Conservation (phyloP, 2,888 invertebrate species). For the Heliconius charithonia region DNA sequence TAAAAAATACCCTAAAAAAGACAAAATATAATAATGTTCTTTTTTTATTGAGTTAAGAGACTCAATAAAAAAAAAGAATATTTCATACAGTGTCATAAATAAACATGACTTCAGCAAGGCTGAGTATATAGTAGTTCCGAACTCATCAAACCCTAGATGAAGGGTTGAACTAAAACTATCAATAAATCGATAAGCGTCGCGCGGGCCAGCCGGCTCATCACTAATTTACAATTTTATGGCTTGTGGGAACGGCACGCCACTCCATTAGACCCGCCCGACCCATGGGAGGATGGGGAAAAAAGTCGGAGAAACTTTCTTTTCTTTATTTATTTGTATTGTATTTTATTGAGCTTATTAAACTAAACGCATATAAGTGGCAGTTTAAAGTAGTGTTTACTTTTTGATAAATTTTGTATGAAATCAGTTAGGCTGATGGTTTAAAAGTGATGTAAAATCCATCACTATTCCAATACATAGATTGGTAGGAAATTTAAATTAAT, state of each 20-base stretch:
- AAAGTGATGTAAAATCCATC: no score
- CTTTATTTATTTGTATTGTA: slow-evolving; percentile 30
- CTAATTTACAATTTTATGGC: slow-evolving; percentile 84
- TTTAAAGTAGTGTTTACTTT: neutral
- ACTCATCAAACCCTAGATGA: slow-evolving; percentile 50
- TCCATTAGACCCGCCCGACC: slow-evolving; percentile 78
- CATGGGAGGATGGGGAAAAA: slow-evolving; percentile 63
- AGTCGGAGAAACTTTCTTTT: slow-evolving; percentile 44
- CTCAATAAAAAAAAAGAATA: neutral
- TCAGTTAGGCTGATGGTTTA: no score
- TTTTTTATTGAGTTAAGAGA: no score
- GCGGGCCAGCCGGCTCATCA: slow-evolving; percentile 76
- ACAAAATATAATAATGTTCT: no score
- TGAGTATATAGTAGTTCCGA: slow-evolving; percentile 35
- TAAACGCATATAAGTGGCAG: neutral
- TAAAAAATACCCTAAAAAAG: neutral
- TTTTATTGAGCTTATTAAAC: slow-evolving; percentile 14
- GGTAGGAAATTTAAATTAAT: no score
- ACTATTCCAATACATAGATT: no score
- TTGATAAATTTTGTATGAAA: neutral
- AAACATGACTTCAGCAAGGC: slow-evolving; percentile 21
- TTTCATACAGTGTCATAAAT: slow-evolving; percentile 12
- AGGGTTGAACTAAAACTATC: slow-evolving; percentile 67
- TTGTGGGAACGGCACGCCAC: slow-evolving; percentile 72
- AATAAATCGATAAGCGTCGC: slow-evolving; percentile 81